phyloP scores from a whole-genome alignment of 2,888 invertebrate genomes.

The Nymphalis urticae region DNA sequence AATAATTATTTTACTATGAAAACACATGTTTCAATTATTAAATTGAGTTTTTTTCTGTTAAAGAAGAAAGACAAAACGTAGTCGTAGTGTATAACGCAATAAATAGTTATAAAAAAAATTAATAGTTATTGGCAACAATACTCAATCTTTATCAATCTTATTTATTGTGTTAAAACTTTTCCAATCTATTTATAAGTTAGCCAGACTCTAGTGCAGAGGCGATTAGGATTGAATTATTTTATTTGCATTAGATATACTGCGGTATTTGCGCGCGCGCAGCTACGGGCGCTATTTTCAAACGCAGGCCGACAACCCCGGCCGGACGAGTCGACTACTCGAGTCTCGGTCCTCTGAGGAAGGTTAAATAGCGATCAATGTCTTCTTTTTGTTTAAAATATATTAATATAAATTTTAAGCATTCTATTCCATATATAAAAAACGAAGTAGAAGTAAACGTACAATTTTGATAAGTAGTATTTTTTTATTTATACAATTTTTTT shows the following conservation, averaged over 20 bases:
- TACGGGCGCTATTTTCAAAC: constrained; percentile 33
- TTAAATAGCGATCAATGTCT: constrained; percentile 13
- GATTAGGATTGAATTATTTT: constrained; percentile 28
- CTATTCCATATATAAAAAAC: too few species aligned
- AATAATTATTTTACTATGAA: too few species aligned
- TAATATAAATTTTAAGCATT: neutral
- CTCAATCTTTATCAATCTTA: neutral
- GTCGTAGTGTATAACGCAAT: too few species aligned
- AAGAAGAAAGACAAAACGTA: too few species aligned
- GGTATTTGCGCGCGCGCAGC: constrained; percentile 29
- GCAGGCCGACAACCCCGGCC: constrained; percentile 38
- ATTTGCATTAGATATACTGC: constrained; percentile 31
- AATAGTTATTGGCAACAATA: neutral
- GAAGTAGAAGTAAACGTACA: too few species aligned
- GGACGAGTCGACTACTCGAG: constrained; percentile 19
- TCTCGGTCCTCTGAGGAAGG: constrained; percentile 15
- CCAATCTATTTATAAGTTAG: constrained; percentile 19
- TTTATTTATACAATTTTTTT: too few species aligned
- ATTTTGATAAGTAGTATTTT: too few species aligned
- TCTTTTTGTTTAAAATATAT: neutral
- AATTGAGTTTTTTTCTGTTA: too few species aligned
- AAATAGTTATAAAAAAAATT: neutral
- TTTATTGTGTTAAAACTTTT: constrained; percentile 14
- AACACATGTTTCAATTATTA: too few species aligned
- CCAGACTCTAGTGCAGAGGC: constrained; percentile 16